Conservation (phyloP, 2,888 invertebrate species). For the Lydus trimaculatus region DNA sequence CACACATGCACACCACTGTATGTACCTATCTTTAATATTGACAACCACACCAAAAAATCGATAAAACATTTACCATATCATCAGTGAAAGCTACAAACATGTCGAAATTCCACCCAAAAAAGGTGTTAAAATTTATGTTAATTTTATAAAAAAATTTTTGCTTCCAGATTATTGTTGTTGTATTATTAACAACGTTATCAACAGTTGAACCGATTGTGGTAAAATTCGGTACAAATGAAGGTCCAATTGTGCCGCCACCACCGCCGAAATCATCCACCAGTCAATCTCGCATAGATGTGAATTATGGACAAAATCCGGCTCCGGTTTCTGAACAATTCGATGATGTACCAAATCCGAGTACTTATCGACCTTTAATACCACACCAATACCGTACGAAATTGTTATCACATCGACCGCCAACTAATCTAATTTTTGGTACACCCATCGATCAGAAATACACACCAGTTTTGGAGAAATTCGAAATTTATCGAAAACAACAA, state of each 20-base stretch:
- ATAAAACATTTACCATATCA: background rate
- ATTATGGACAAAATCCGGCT: slow-evolving; percentile 48
- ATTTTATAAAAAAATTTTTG: no score
- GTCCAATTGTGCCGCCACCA: slow-evolving; percentile 53
- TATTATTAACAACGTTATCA: slow-evolving; percentile 43
- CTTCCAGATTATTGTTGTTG: background rate
- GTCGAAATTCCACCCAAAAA: background rate
- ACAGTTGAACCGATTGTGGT: slow-evolving; percentile 56
- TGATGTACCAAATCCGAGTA: slow-evolving; percentile 55
- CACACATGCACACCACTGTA: background rate
- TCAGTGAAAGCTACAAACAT: background rate
- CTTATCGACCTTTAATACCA: slow-evolving; percentile 53
- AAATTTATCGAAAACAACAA: slow-evolving; percentile 46
- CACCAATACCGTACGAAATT: slow-evolving; percentile 52
- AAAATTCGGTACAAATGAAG: slow-evolving; percentile 57
- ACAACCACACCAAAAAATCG: background rate
- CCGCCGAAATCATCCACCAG: slow-evolving; percentile 25
- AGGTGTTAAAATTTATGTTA: background rate
- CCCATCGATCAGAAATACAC: slow-evolving; percentile 56
- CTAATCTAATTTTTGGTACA: slow-evolving; percentile 54
- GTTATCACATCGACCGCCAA: slow-evolving; percentile 37
- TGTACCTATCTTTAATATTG: background rate
- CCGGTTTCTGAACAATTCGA: slow-evolving; percentile 55
- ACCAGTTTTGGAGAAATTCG: slow-evolving; percentile 48
- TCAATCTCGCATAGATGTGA: slow-evolving; percentile 31